Base-by-base conservation (phyloP, 1,140 invertebrate species). In the Drosophila kanapiae region DNA sequence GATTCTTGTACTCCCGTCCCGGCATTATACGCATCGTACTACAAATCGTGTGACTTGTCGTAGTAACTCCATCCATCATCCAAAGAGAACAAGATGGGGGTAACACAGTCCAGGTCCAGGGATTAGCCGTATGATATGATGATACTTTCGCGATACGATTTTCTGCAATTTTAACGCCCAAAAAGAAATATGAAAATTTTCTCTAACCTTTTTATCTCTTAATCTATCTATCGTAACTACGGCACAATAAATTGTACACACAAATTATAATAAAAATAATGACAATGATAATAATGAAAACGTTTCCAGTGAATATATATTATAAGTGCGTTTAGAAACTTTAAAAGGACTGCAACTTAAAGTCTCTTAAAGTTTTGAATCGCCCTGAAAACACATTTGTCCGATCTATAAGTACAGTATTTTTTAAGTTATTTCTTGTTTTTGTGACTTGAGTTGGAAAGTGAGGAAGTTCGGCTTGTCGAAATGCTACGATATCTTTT, bases 91-190 rank as follows among this genome's bases (percentile, higher is more conserved):
- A 4, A 16, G 14, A 11, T 0, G 37, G 53, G 53, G 51, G 35
- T 18, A 38, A 23, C 14, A 33, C 35, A 10, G 9, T 48, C n/a
- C n/a, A n/a, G 33, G 43, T n/a, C 40, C 18, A 45, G 51, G 42
- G 65, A 60, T 72, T 23, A 51, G 31, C 45, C 45, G 23, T 29
- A 38, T 49, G 70, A 74, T 74, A 74, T 77, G 42, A 48, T 71
- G 65, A 78, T 90, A 75, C 56, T 90, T 92, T 82, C 60, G 82
- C 68, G 78, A 92, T 92, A 91, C 78, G 91, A 92, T 91, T 92
- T 92, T 92, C 91, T 92, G 87, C 79, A 92, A 91, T 90, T 75
- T 92, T 92, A 92, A 91, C 84, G 91, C 80, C 57, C 70, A 78
- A 78, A 53, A 62, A 54, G 68, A 71, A 51, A 71, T 70, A 40